Evolutionary conservation across 2,797 vertebrate genomes (phyloP).

Genomic region (Borostomias antarcticus): DNA sequence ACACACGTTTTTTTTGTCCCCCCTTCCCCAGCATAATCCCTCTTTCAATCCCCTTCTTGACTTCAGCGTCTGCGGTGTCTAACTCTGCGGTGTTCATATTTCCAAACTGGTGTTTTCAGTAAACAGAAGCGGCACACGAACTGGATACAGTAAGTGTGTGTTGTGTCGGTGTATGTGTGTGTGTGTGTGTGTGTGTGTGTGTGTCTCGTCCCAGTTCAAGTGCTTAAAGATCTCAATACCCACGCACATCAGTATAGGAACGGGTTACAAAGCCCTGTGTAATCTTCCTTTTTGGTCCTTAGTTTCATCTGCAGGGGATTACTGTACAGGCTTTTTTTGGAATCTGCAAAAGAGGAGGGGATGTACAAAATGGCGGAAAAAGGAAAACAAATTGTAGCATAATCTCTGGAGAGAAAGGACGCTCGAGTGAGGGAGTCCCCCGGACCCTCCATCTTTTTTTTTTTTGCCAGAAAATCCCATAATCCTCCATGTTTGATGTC

Average conservation of each 20-base stretch:
- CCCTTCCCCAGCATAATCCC: neutral
- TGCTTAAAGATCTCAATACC: slow-evolving; percentile 64
- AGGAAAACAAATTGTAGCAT: slow-evolving; percentile 76
- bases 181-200: slow-evolving; percentile 16
- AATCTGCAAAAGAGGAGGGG: slow-evolving; percentile 51
- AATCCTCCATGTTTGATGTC: slow-evolving; percentile 84
- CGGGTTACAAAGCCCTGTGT: slow-evolving; percentile 71
- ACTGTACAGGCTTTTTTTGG: slow-evolving; percentile 63
- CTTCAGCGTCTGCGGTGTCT: slow-evolving; percentile 13
- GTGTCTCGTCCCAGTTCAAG: slow-evolving; percentile 40
- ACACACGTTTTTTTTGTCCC: neutral
- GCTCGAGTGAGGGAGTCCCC: slow-evolving; percentile 64
- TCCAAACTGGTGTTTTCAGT: slow-evolving; percentile 20
- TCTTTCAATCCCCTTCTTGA: slow-evolving; percentile 19
- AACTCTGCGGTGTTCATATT: slow-evolving; percentile 15
- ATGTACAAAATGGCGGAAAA: slow-evolving; percentile 69
- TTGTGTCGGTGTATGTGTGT: slow-evolving; percentile 16
- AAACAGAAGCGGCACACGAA: slow-evolving; percentile 25
- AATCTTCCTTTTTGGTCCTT: slow-evolving; percentile 69
- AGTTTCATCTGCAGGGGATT: slow-evolving; percentile 71
- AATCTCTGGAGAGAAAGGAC: slow-evolving; percentile 73
- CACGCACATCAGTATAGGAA: slow-evolving; percentile 65
- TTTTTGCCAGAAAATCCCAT: slow-evolving; percentile 73
- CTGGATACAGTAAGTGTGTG: slow-evolving; percentile 8
- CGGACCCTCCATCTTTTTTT: slow-evolving; percentile 59